phyloP scores from a whole-genome alignment of 2,113 vertebrate species.

The Maccullochella peelii region DNA sequence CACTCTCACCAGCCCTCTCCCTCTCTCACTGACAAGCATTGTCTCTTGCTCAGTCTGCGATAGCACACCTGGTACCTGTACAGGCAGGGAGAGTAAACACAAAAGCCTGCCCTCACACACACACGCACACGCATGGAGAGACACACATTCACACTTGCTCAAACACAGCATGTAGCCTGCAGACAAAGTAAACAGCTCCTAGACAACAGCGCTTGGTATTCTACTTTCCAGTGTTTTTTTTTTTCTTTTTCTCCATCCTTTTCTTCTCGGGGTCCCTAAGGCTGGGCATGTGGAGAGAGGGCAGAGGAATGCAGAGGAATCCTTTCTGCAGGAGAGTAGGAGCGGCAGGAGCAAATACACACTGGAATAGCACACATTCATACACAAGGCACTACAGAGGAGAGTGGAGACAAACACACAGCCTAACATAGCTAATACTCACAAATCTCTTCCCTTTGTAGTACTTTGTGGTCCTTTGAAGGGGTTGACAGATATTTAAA shows the following conservation, averaged over 20 bases:
- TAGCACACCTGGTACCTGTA: conserved; percentile 69
- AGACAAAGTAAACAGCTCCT: conserved; percentile 69
- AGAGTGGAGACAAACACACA: conserved; percentile 1
- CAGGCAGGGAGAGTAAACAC: conserved; percentile 56
- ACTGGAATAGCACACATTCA: conserved; percentile 7
- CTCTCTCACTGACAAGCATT: conserved; percentile 61
- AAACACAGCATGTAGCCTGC: conserved; percentile 63
- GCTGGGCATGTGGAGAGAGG: conserved; percentile 45
- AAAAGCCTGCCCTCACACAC: conserved; percentile 20
- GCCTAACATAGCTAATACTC: background rate
- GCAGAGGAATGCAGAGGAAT: conserved; percentile 48
- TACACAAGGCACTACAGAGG: background rate
- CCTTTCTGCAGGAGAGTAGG: conserved; percentile 34
- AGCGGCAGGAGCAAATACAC: conserved; percentile 24
- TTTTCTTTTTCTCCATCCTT: conserved; percentile 14
- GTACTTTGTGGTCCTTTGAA: background rate
- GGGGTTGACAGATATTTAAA: conserved; percentile 26
- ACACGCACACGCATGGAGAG: background rate
- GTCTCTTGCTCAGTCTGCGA: conserved; percentile 63
- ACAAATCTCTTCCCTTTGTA: conserved; percentile 3
- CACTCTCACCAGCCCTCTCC: conserved; percentile 31
- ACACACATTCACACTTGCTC: conserved; percentile 41
- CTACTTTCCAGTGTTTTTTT: conserved; percentile 33
- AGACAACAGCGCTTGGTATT: conserved; percentile 54
- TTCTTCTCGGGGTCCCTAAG: conserved; percentile 38